phyloP scores from a whole-genome alignment of 2,113 vertebrate species.

The Albula goreensis region DNA sequence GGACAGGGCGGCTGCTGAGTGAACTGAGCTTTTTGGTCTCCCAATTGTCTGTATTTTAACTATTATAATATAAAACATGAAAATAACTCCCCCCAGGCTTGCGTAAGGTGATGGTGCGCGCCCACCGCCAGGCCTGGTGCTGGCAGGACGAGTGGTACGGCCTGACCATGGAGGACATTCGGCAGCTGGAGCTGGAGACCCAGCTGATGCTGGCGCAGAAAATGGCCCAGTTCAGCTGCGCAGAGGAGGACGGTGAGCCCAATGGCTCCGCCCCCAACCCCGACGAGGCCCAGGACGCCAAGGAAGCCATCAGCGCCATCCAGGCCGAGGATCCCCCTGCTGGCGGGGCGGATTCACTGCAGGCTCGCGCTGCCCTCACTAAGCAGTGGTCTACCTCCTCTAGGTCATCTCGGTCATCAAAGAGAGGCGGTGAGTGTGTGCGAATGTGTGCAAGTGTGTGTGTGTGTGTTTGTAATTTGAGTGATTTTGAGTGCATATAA shows the following conservation, averaged over 20 bases:
- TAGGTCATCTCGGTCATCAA: constrained; percentile 91
- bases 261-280: constrained; percentile 58
- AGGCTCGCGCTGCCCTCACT: constrained; percentile 81
- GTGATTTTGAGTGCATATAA: too few species aligned
- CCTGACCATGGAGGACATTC: constrained; percentile 94
- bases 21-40: too few species aligned
- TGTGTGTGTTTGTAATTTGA: neutral
- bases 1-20: too few species aligned
- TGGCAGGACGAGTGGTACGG: constrained; percentile 99
- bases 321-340: constrained; percentile 67
- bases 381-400: constrained; percentile 99
- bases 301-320: constrained; percentile 67
- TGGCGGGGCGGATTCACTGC: constrained; percentile 67
- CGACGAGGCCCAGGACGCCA: constrained; percentile 67
- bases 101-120: constrained; percentile 93
- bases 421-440: constrained; percentile 85
- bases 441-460: neutral
- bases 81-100: constrained; percentile 69
- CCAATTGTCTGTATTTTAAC: too few species aligned
- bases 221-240: constrained; percentile 86
- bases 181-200: constrained; percentile 91
- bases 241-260: constrained; percentile 59
- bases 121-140: constrained; percentile 98
- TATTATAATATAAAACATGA: too few species aligned
- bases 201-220: constrained; percentile 89